Conservation (phyloP, 2,797 vertebrate species). For the Pygocentrus nattereri region DNA sequence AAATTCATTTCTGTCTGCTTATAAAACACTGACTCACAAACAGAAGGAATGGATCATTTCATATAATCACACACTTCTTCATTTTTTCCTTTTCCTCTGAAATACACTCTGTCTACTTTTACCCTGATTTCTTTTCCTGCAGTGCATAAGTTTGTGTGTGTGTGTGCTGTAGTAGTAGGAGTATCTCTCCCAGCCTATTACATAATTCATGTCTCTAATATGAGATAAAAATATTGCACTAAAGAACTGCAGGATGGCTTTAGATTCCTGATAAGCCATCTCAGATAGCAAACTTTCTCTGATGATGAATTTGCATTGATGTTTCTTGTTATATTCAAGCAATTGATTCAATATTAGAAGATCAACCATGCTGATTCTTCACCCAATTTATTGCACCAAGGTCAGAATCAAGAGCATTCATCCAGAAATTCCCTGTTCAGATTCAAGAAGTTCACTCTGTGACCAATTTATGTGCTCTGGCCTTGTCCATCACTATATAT, state of each 20-base stretch:
- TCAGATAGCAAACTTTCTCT: neutral
- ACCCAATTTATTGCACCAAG: too few relatives aligned
- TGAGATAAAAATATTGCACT: neutral
- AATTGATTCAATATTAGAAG: too few relatives aligned
- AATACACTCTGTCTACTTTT: neutral
- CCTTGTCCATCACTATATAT: too few relatives aligned
- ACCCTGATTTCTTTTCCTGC: conserved; percentile 5
- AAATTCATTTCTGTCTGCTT: neutral
- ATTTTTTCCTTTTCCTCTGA: neutral
- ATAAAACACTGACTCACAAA: neutral
- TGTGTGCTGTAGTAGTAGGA: neutral
- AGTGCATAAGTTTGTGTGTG: neutral
- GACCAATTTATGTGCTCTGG: too few relatives aligned
- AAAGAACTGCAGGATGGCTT: neutral
- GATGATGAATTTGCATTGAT: neutral
- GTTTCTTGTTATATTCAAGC: too few relatives aligned
- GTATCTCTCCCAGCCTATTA: neutral
- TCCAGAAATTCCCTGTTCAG: too few relatives aligned
- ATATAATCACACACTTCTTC: conserved; percentile 6
- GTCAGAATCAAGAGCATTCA: too few relatives aligned
- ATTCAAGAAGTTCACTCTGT: too few relatives aligned
- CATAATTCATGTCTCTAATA: neutral
- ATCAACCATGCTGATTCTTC: too few relatives aligned
- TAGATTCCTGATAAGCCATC: neutral
- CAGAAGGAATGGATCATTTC: neutral